Percentiles rank a stretch among this genome's conserved stretches.
These are phyloP conservation scores for Microtus californicus DNA, from an alignment of 2,797 vertebrate species.

Conservation along the genomic window DNA sequence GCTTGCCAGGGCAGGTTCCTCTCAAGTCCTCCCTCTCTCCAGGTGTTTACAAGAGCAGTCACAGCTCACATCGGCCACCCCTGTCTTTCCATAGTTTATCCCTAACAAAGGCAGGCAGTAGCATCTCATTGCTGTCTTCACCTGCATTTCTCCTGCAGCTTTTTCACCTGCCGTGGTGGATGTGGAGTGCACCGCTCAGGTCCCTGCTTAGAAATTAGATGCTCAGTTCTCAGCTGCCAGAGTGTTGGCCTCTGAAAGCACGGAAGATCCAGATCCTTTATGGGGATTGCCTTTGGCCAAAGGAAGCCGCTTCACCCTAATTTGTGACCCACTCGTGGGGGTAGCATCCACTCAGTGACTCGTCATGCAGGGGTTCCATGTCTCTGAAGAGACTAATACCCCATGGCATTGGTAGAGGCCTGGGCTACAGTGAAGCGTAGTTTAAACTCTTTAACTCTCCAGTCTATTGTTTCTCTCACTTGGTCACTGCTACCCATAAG, in stretches of 20 bases:
- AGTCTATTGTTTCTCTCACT: neutral
- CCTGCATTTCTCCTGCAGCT: neutral
- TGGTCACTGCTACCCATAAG: neutral
- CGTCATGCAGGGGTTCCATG: neutral
- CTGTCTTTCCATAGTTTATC: slow-evolving; percentile 34
- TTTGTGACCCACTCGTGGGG: neutral
- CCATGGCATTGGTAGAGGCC: too few relatives aligned
- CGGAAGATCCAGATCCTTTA: neutral
- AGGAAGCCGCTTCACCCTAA: neutral
- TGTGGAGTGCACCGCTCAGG: neutral
- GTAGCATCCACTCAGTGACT: neutral
- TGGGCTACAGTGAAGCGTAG: neutral
- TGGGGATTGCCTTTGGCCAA: neutral
- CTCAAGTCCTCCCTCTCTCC: neutral
- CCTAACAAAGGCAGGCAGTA: neutral
- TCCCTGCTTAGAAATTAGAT: neutral
- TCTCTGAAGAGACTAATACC: neutral
- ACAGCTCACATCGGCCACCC: neutral
- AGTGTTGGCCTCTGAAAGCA: neutral
- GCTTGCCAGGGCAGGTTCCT: neutral
- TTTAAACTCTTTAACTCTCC: neutral
- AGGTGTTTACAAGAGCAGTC: neutral
- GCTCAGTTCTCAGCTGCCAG: neutral
- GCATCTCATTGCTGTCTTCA: slow-evolving; percentile 19
- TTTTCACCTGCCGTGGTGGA: neutral